Evolutionary conservation across 1,140 invertebrate species (phyloP), one percentile per base, ranked within the genome.

Genomic region (Lepidurus apus): DNA sequence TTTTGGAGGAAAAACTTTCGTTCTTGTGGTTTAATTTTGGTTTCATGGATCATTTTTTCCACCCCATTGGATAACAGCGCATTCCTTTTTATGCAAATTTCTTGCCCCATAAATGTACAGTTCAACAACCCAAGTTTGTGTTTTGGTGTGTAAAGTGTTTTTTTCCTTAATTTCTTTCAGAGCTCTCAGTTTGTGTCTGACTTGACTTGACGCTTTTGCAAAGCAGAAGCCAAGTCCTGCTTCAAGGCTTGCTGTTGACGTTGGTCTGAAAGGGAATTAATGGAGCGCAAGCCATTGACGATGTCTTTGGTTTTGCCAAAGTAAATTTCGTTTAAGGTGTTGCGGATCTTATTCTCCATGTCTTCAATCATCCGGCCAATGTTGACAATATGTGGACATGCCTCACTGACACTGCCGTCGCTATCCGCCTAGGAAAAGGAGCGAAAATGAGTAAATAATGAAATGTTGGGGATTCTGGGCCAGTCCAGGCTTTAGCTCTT

Each of bases 251-350:
- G 91, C 83, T 95, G 93, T 82, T 93, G 91, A 81, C 90, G 90
- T 81, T 93, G 91, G 84, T 97, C 94, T 21, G 92, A 90, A 43
- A 97, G 86, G 1, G 93, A 91, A 83, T 94, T 91, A 78, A 95
- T 91, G 73, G 94, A 96, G 75, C 98, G 90, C 80, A 99, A 87
- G n/a, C 96, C 95, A 84, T 98, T 98, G 17, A 99, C 95, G 84
- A 99, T 98, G 86, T 99, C 96, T 85, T 95, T 96, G 17, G 97
- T 99, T 88, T 99, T 99, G 82, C 97, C 95, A 88, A 99, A 99
- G 87, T 99, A 99, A 81, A 99, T 98, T 87, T 98, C 96, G 85
- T 98, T 99, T 76, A 99, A 87, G 1, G 96, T 98, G 84, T 95
- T 97, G 81, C 98, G 90, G 83, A 99, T 99, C 90, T 99, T 99